Percentiles rank a stretch among this genome's conserved stretches.
Evolutionary conservation across 2,797 vertebrate species (phyloP).

Genomic region (Propithecus perrieri): DNA sequence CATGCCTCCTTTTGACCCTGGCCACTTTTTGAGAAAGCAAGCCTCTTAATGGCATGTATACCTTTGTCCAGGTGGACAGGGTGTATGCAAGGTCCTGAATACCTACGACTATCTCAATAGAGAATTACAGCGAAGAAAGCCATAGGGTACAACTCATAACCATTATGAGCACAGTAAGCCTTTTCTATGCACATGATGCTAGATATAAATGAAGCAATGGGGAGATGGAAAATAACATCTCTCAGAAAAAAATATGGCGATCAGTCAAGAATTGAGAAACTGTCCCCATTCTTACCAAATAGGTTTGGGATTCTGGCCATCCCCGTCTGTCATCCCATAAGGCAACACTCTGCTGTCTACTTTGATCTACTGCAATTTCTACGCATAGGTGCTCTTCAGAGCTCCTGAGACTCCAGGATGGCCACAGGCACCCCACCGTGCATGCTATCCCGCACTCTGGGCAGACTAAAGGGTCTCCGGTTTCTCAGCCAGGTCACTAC

Average conservation of each 20-base stretch:
- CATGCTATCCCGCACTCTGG: not conserved
- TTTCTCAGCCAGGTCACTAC: not conserved
- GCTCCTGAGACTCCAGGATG: not conserved
- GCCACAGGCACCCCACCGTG: not conserved
- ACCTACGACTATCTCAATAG: not conserved
- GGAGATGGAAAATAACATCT: not conserved
- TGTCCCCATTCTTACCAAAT: not conserved
- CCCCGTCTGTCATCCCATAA: no score
- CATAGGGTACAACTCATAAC: rapidly evolving
- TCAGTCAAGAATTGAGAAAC: not conserved
- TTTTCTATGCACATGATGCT: not conserved
- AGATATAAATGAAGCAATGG: not conserved
- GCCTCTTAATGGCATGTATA: not conserved
- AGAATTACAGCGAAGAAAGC: not conserved
- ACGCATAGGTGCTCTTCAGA: not conserved
- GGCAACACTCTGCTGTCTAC: no score
- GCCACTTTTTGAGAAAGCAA: not conserved
- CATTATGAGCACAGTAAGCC: not conserved
- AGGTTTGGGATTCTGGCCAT: not conserved
- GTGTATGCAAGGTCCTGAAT: not conserved
- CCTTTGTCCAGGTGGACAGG: not conserved
- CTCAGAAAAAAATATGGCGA: no score
- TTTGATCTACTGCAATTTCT: not conserved
- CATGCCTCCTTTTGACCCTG: no score
- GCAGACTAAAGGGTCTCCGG: not conserved